Conservation (phyloP, 1,140 invertebrate genomes). For the Triops cancriformis region DNA sequence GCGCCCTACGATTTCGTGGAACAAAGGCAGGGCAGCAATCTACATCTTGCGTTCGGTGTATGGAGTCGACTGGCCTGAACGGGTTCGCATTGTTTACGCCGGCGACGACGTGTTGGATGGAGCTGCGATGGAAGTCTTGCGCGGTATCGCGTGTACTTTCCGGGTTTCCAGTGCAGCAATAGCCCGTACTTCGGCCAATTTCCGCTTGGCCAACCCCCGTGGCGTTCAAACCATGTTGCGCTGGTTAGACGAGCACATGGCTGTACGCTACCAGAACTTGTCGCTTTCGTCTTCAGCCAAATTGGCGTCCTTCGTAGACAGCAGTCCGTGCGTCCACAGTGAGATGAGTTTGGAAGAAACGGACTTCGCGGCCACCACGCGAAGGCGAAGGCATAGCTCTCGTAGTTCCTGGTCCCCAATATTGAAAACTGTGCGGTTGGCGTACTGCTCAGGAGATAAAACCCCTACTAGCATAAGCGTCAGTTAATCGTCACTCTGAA, state of each 20-base stretch:
- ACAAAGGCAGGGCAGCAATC: conserved; percentile 40
- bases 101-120: conserved; percentile 42
- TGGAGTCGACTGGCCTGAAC: conserved; percentile 40
- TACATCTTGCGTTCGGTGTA: conserved; percentile 40
- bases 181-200: conserved; percentile 37
- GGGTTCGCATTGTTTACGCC: conserved; percentile 39
- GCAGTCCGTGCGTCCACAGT: conserved; percentile 31
- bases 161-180: conserved; percentile 37
- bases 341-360: conserved; percentile 37
- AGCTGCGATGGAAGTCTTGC: conserved; percentile 39
- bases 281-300: conserved; percentile 22
- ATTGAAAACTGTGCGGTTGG: not conserved
- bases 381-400: conserved; percentile 18
- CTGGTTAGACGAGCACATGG: conserved; percentile 38
- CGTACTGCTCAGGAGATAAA: not conserved
- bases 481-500: not conserved
- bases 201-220: conserved; percentile 36
- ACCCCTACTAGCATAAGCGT: not conserved
- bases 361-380: not conserved
- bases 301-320: conserved; percentile 19
- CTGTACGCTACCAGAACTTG: conserved; percentile 21
- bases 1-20: conserved; percentile 40
- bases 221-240: conserved; percentile 38
- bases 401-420: not conserved
- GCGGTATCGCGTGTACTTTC: conserved; percentile 40